phyloP scores from a whole-genome alignment of 2,797 vertebrate species.

The Enteromius radiatus region DNA sequence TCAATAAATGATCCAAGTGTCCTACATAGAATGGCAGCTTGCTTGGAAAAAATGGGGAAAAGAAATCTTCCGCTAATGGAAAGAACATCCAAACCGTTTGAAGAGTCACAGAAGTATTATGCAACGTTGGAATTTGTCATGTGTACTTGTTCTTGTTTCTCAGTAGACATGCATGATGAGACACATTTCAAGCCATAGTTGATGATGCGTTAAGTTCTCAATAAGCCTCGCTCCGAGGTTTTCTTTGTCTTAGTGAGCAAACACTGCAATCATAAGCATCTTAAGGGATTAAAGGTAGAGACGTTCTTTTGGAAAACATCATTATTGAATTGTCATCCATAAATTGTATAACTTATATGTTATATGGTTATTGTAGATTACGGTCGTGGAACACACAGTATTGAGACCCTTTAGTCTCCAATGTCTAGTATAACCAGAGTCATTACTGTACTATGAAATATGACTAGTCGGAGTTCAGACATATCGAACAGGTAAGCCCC shows the following conservation, averaged over 20 bases:
- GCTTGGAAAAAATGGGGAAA: constrained; percentile 34
- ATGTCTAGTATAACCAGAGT: constrained; percentile 15
- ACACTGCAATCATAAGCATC: constrained; percentile 40
- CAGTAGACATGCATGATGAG: constrained; percentile 53
- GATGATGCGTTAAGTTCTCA: constrained; percentile 43
- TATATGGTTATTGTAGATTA: too few species aligned
- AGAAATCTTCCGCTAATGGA: constrained; percentile 49
- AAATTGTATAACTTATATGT: not conserved
- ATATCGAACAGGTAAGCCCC: constrained; percentile 59
- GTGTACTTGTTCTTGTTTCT: constrained; percentile 47
- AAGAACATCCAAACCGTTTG: constrained; percentile 58
- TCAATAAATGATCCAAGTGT: constrained; percentile 50
- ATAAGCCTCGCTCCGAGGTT: constrained; percentile 40
- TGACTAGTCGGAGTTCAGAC: constrained; percentile 33
- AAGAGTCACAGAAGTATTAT: constrained; percentile 57
- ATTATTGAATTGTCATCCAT: constrained; percentile 26
- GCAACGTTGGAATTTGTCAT: constrained; percentile 42
- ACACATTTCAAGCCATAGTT: constrained; percentile 49
- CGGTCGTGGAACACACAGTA: not conserved
- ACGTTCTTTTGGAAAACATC: constrained; percentile 24
- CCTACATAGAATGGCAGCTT: constrained; percentile 41
- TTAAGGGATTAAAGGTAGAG: constrained; percentile 40
- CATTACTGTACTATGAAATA: constrained; percentile 40
- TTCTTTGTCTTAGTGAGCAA: constrained; percentile 40
- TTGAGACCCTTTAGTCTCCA: not conserved